These are phyloP conservation scores for Choloepus hoffmanni DNA, from an alignment of 2,113 vertebrate species.

Conservation along the genomic window DNA sequence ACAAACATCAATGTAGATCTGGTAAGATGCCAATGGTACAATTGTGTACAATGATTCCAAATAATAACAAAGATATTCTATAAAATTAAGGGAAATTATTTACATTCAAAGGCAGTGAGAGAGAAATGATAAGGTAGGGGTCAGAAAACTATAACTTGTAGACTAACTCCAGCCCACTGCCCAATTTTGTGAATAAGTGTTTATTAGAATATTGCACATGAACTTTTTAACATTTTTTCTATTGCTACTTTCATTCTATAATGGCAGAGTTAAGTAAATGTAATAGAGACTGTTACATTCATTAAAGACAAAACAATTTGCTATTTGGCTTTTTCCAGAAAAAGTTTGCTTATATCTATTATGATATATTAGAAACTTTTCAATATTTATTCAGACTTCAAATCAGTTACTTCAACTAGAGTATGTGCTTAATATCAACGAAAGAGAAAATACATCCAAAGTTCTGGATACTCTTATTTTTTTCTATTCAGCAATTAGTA, in stretches of 20 bases:
- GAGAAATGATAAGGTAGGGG: neutral
- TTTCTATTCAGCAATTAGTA: neutral
- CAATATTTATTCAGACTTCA: neutral
- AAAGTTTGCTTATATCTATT: neutral
- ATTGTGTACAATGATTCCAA: neutral
- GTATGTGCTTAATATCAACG: neutral
- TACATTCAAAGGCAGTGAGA: neutral
- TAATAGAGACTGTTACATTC: neutral
- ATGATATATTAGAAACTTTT: neutral
- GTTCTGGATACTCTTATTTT: neutral
- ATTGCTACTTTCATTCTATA: neutral
- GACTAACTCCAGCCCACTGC: neutral
- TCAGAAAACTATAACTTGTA: neutral
- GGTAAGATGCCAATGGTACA: neutral
- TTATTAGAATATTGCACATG: neutral
- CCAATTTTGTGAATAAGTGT: neutral
- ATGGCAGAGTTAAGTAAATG: neutral
- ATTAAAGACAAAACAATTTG: neutral
- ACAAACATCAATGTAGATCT: neutral
- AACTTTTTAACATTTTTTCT: neutral
- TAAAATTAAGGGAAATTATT: neutral
- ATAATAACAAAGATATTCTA: neutral
- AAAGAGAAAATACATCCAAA: neutral
- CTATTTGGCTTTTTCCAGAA: neutral
- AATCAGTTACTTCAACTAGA: neutral